Evolutionary conservation across 1,140 invertebrate species (phyloP), one percentile per base, ranked within the genome.

Genomic region (Calephelis virginiensis): DNA sequence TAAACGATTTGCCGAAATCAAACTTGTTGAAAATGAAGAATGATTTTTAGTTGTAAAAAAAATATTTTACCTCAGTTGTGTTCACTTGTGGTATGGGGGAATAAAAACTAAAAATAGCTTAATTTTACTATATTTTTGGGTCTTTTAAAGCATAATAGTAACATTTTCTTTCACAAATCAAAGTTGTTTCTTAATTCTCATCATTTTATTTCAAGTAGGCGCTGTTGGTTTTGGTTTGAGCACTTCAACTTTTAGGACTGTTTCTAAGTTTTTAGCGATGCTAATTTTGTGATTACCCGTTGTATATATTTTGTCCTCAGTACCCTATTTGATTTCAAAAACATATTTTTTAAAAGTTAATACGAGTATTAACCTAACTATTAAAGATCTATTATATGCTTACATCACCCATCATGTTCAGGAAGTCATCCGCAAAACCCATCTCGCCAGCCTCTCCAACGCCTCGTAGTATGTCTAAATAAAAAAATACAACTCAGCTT

Each of bases 401-500:
- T 78, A 89, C 86, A 64, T 70, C 80, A 37, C 76, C 78, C 82
- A 86, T 89, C 83, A 87, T 87, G 64, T 86, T 80, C 8, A 87
- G 80, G 62, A 89, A 89, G 40, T 86, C 77, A 60, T 87, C 86
- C 1, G 81, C 72, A 65, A 86, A 89, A 7, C 75, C 76, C 46
- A 70, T 64, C 40, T 81, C 81, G 14, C 78, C 80, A 8, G 69
- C 72, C 50, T 75, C 77, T 53, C 75, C 70, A n/a, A 68, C 73
- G 60, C 60, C 67, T 8, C 40, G 4, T 50, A 76, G 61, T n/a
- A 84, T 37, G 70, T 86, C 86, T 89, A 66, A 78, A 74, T 28
- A 65, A 48, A 17, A 63, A 61, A 48, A 48, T 40, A 63, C 5
- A 50, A 6, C 40, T 13, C 8, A 50, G n/a, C n/a, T n/a, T 50